These are phyloP conservation scores for Lepisosteus oculatus DNA, from an alignment of 2,113 vertebrate genomes.

Conservation along the genomic window DNA sequence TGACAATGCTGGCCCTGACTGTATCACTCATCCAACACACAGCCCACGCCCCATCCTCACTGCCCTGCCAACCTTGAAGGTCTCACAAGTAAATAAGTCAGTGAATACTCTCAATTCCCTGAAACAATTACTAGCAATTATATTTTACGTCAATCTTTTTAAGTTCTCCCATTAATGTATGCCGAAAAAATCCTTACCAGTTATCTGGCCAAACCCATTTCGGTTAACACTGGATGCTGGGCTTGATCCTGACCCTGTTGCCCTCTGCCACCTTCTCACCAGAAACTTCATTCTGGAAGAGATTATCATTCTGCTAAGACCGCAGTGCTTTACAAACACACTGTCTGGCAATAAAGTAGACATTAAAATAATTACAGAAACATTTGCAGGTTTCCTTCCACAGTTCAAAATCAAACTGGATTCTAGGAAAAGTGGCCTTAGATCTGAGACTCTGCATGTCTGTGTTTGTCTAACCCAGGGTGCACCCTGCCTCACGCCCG, in stretches of 20 bases:
- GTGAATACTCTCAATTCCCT: neutral
- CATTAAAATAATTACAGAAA: too few species aligned
- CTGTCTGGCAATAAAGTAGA: too few species aligned
- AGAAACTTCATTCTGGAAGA: slow-evolving; percentile 88
- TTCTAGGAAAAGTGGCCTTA: too few species aligned
- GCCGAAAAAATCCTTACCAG: slow-evolving; percentile 56
- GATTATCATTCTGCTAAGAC: neutral
- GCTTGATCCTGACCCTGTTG: slow-evolving; percentile 63
- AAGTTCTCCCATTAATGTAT: neutral
- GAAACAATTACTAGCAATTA: too few species aligned
- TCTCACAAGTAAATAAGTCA: neutral
- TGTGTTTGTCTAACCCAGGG: too few species aligned
- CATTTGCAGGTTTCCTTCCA: too few species aligned
- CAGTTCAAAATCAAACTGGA: too few species aligned
- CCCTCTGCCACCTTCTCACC: slow-evolving; percentile 86
- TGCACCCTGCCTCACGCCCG: too few species aligned
- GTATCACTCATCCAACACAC: neutral
- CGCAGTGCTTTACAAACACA: neutral
- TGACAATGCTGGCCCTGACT: neutral
- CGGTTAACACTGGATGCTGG: slow-evolving; percentile 57
- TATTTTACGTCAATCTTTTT: neutral
- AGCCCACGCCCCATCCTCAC: neutral
- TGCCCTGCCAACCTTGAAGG: neutral
- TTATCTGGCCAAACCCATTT: slow-evolving; percentile 70
- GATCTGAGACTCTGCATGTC: too few species aligned